phyloP scores from a whole-genome alignment of 2,797 vertebrate species.

The Epinephelus malabaricus region DNA sequence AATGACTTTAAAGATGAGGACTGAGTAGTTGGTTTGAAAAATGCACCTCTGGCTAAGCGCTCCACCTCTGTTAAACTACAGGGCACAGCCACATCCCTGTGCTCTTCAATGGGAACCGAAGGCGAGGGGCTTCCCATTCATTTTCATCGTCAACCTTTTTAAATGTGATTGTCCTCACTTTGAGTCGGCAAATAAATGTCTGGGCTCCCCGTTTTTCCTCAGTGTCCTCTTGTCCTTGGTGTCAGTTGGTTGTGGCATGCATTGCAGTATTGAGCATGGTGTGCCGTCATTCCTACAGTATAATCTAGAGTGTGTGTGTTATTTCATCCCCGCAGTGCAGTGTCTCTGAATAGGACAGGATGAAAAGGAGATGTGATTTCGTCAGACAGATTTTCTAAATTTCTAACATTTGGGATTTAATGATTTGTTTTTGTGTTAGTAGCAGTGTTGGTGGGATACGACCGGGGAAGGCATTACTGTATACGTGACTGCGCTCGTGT shows the following conservation, averaged over 20 bases:
- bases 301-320: constrained; percentile 11
- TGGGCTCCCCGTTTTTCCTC: constrained; percentile 4
- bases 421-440: background rate
- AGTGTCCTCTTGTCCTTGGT: constrained; percentile 35
- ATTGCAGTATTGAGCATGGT: constrained; percentile 31
- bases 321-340: constrained; percentile 1
- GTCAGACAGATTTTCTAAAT: background rate
- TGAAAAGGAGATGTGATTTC: constrained; percentile 13
- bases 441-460: background rate
- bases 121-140: background rate
- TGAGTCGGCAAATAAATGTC: constrained; percentile 5
- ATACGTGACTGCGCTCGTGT: constrained; percentile 12
- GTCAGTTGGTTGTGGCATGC: constrained; percentile 23
- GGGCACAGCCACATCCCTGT: background rate
- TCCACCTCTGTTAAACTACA: background rate
- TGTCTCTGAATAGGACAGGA: constrained; percentile 14
- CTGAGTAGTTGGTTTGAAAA: background rate
- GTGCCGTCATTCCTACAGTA: constrained; percentile 5
- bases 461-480: constrained; percentile 2
- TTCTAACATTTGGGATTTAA: constrained; percentile 14
- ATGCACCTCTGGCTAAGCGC: background rate
- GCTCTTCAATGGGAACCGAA: background rate
- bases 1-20: background rate
- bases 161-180: constrained; percentile 13
- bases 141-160: constrained; percentile 2